phyloP scores from a whole-genome alignment of 2,113 vertebrate species.

The Pseudopodoces humilis region DNA sequence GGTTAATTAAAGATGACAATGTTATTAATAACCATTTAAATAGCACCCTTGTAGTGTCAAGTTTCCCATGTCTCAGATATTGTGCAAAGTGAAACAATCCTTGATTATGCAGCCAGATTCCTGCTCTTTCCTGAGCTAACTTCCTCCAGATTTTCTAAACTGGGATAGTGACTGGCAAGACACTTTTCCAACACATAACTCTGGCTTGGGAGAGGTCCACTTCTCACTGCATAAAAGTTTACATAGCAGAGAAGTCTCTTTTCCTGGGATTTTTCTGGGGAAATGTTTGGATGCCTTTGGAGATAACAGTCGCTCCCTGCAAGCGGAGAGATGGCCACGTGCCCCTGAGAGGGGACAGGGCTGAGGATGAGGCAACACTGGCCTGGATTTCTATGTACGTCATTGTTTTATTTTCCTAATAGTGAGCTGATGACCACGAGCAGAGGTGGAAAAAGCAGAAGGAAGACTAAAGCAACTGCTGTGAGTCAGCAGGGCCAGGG shows the following conservation, averaged over 20 bases:
- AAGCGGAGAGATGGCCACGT: neutral
- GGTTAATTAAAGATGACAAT: neutral
- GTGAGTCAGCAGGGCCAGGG: neutral
- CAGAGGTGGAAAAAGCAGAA: constrained; percentile 28
- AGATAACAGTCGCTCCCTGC: neutral
- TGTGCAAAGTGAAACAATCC: neutral
- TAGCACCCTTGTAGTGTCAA: neutral
- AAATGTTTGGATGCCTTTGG: neutral
- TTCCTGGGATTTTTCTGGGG: neutral
- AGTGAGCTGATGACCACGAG: neutral
- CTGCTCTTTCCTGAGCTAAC: neutral
- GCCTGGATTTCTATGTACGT: neutral
- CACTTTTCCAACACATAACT: neutral
- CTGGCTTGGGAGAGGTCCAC: neutral
- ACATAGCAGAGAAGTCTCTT: neutral
- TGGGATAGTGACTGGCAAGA: neutral
- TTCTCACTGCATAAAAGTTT: neutral
- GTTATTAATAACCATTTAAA: neutral
- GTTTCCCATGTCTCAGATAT: neutral
- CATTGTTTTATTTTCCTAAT: neutral
- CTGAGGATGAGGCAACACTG: neutral
- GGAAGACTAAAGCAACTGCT: neutral
- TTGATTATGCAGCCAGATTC: neutral
- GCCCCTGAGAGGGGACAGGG: neutral
- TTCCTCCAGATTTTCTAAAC: neutral